A percentile compares a stretch with the other conserved stretches of the same genome.
Conservation (phyloP, 2,888 invertebrate species). For the Drosophila kuntzei region DNA sequence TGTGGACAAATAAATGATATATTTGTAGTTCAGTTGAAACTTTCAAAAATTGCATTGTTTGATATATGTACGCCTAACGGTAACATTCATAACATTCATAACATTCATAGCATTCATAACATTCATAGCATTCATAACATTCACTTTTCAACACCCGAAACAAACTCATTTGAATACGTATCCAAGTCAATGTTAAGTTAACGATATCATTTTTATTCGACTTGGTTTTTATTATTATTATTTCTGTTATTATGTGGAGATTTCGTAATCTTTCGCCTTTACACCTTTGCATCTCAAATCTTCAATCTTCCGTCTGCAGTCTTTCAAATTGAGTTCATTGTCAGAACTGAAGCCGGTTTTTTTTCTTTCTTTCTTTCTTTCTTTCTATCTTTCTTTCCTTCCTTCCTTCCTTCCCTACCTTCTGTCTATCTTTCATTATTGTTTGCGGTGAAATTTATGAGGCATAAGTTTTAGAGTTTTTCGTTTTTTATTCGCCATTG, state of each 20-base stretch:
- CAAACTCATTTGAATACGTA: slow-evolving; percentile 45
- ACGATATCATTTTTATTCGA: slow-evolving; percentile 39
- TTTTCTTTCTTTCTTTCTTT: slow-evolving; percentile 11
- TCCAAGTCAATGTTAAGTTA: slow-evolving; percentile 22
- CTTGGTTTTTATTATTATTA: slow-evolving; percentile 44
- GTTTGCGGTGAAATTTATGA: slow-evolving; percentile 69
- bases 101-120: slow-evolving; percentile 39
- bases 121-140: slow-evolving; percentile 46
- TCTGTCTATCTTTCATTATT: slow-evolving; percentile 1
- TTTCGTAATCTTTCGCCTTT: slow-evolving; percentile 65
- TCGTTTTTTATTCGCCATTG: slow-evolving; percentile 53
- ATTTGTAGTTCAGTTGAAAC: slow-evolving; percentile 56
- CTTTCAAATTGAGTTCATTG: slow-evolving; percentile 56
- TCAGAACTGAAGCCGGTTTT: slow-evolving; percentile 58
- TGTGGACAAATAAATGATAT: slow-evolving; percentile 6
- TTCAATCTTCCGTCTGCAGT: slow-evolving; percentile 14
- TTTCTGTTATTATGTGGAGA: slow-evolving; percentile 24
- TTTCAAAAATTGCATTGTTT: slow-evolving; percentile 65
- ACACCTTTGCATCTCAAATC: slow-evolving; percentile 33
- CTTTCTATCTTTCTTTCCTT: slow-evolving; percentile 6
- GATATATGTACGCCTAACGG: slow-evolving; percentile 41
- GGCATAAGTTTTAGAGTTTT: slow-evolving; percentile 48
- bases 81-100: slow-evolving; percentile 12
- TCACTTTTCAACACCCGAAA: slow-evolving; percentile 61
- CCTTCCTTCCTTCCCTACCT: not conserved